phyloP scores from a whole-genome alignment of 2,113 vertebrate genomes.

The Castor canadensis region DNA sequence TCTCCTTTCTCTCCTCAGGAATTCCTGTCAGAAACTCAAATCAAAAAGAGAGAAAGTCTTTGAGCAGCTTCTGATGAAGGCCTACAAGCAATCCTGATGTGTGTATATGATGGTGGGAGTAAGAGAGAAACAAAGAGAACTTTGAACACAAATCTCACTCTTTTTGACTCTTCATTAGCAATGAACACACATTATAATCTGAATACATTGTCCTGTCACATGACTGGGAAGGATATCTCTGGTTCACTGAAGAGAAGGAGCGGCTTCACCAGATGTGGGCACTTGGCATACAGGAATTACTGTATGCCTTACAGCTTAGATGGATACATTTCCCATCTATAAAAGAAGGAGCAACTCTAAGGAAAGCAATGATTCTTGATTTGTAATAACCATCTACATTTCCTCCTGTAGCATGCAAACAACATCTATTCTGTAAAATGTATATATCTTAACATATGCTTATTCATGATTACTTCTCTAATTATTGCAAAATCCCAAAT shows the following conservation, averaged over 20 bases:
- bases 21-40: neutral
- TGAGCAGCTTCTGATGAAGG: neutral
- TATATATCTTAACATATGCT: constrained; percentile 49
- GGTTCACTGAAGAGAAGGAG: neutral
- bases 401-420: neutral
- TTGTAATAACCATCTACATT: neutral
- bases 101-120: neutral
- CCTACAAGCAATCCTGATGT: neutral
- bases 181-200: neutral
- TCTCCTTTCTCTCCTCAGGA: too few species aligned
- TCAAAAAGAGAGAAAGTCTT: neutral
- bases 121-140: neutral
- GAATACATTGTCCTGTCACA: neutral
- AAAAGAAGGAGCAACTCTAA: neutral
- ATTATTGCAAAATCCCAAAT: constrained; percentile 71
- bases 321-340: neutral
- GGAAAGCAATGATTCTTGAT: neutral
- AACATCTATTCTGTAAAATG: constrained; percentile 18
- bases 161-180: neutral
- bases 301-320: neutral
- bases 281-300: neutral
- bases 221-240: neutral
- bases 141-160: neutral
- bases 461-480: constrained; percentile 77
- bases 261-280: neutral